phyloP scores from a whole-genome alignment of 1,140 invertebrate genomes.

The Neoseiulus cucumeris region DNA sequence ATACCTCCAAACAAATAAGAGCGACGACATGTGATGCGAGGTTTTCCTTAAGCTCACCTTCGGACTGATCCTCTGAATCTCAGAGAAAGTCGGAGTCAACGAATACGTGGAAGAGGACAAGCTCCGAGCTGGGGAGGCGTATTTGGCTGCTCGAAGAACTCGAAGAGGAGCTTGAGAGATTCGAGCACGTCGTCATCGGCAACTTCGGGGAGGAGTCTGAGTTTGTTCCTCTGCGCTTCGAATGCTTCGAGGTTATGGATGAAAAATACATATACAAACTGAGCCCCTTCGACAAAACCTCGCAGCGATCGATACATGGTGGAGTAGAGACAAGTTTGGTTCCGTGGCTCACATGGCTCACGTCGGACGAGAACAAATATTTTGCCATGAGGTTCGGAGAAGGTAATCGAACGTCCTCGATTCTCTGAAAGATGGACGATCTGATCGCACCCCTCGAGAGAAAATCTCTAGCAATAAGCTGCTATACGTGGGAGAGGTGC shows the following conservation, averaged over 20 bases:
- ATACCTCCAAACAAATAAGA: no score
- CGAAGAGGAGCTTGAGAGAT: slow-evolving; percentile 50
- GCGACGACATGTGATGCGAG: no score
- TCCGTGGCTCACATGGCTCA: slow-evolving; percentile 65
- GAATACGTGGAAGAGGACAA: slow-evolving; percentile 23
- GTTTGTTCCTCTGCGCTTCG: slow-evolving; percentile 62
- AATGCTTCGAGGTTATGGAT: slow-evolving; percentile 80
- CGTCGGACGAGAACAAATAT: slow-evolving; percentile 51
- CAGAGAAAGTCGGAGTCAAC: no score
- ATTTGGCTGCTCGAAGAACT: slow-evolving; percentile 61
- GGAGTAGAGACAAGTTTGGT: slow-evolving; percentile 62
- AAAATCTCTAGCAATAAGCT: slow-evolving; percentile 47
- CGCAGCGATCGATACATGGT: slow-evolving; percentile 64
- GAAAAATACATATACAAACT: slow-evolving; percentile 85
- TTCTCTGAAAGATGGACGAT: no score
- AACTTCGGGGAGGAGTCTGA: slow-evolving; percentile 81
- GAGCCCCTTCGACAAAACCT: slow-evolving; percentile 70
- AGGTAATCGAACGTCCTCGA: background rate
- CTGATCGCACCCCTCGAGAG: background rate
- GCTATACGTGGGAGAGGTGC: slow-evolving; percentile 64
- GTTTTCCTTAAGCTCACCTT: no score
- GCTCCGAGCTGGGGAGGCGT: slow-evolving; percentile 37
- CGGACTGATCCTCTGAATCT: no score
- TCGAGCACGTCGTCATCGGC: slow-evolving; percentile 47
- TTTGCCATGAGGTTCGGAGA: slow-evolving; percentile 47